Evolutionary conservation across 2,888 invertebrate genomes (phyloP), one percentile per base, ranked within the genome.

Genomic region (Oxytorus armatus): DNA sequence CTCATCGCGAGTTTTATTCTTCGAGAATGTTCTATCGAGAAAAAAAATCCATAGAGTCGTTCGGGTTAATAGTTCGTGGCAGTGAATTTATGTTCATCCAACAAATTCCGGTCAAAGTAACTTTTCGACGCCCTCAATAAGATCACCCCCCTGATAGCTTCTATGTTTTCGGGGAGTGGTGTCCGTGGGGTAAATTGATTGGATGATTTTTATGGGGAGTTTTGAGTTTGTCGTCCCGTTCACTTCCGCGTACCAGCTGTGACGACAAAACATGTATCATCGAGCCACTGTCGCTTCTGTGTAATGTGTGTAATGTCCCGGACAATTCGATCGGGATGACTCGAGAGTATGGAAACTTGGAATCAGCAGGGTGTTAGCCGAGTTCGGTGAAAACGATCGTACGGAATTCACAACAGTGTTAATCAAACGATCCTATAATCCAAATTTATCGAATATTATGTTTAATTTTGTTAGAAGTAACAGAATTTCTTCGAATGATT

Each of bases 311-410:
- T 88, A 87, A 87, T 85, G 85, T 81, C 11, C 44, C 55, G 87
- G 85, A 85, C 87, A 87, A 36, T 90, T 87, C 87, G 86, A 87
- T 86, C 86, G 86, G 87, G 86, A 88, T 88, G 88, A 86, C 85
- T 51, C 69, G 18, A 72, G n/a, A 25, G 61, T 63, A 39, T 29
- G 61, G 25, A 51, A 63, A 59, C 4, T 25, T 47, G 0, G n/a
- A n/a, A n/a, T n/a, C n/a, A n/a, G n/a, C n/a, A n/a, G n/a, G n/a
- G n/a, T n/a, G n/a, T n/a, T n/a, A n/a, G n/a, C n/a, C n/a, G n/a
- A n/a, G 39, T 14, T 21, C 25, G 33, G 44, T 55, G 14, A 8
- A 5, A 29, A 29, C 14, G 55, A 55, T 55, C 14, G 3, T 29
- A 18, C 21, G 53, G n/a, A 14, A 16, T 16, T 18, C 11, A 36